phyloP scores from a whole-genome alignment of 1,140 invertebrate genomes.

The Uloborus diversus region DNA sequence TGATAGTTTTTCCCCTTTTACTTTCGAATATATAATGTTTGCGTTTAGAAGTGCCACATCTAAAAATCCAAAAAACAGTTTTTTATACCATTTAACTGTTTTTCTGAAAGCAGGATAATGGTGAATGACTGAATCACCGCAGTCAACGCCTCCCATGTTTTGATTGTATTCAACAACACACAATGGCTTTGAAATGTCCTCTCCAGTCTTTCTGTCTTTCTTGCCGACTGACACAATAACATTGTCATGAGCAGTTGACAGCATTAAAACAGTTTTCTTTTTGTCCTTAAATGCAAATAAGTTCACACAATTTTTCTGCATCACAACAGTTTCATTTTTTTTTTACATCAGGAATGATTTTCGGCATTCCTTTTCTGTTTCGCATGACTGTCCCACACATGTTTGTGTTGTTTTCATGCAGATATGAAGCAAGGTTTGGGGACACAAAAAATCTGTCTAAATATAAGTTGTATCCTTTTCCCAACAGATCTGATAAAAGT shows the following conservation, averaged over 20 bases:
- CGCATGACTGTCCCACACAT: not conserved
- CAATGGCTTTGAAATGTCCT: not conserved
- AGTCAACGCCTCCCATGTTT: slow-evolving; percentile 8
- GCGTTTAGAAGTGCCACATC: not conserved
- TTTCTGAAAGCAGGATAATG: slow-evolving; percentile 8
- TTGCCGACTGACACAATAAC: not conserved
- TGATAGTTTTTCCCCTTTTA: not conserved
- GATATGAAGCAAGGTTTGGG: not conserved
- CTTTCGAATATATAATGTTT: not conserved
- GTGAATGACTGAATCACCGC: not conserved
- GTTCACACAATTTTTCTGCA: not conserved
- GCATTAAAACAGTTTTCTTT: not conserved
- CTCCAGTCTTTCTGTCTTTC: not conserved
- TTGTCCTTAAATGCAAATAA: not conserved
- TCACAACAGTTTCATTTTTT: not conserved
- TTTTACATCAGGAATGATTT: not conserved
- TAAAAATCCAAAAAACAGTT: not conserved
- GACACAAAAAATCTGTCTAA: not conserved
- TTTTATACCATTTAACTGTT: slow-evolving; percentile 8
- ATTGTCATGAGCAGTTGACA: not conserved
- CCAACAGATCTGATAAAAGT: not conserved
- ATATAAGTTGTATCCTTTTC: not conserved
- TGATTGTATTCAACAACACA: slow-evolving; percentile 4
- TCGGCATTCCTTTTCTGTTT: not conserved
- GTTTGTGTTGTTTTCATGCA: not conserved